Percentiles rank a stretch among this genome's conserved stretches.
phyloP scores from a whole-genome alignment of 2,888 invertebrate species.

The Dryobota labecula region DNA sequence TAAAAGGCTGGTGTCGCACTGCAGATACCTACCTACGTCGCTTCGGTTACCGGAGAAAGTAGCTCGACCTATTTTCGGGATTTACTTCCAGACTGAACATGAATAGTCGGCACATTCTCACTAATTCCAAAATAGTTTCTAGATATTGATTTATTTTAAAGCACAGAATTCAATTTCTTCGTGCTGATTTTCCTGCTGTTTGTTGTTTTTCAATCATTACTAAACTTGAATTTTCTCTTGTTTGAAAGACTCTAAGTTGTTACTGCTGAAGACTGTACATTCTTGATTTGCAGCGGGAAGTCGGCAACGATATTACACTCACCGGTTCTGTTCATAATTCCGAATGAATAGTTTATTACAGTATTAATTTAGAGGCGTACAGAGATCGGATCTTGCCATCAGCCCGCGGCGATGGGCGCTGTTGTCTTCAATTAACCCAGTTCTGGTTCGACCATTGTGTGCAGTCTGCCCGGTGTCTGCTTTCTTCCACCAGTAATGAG shows the following conservation, averaged over 20 bases:
- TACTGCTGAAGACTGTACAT: slow-evolving; percentile 46
- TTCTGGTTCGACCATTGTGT: slow-evolving; percentile 84
- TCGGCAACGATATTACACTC: slow-evolving; percentile 62
- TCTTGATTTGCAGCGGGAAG: slow-evolving; percentile 50
- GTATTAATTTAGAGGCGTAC: slow-evolving; percentile 78
- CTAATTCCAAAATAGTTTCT: slow-evolving; percentile 14
- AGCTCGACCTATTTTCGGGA: slow-evolving; percentile 73
- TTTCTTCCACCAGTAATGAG: slow-evolving; percentile 85
- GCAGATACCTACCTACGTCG: slow-evolving; percentile 80
- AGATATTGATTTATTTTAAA: background rate
- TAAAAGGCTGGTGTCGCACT: slow-evolving; percentile 82
- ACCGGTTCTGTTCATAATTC: slow-evolving; percentile 60
- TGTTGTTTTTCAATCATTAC: background rate
- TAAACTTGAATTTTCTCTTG: slow-evolving; percentile 45
- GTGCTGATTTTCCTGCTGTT: slow-evolving; percentile 8
- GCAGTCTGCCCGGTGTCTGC: slow-evolving; percentile 88
- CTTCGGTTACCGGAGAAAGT: slow-evolving; percentile 76
- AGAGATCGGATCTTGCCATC: slow-evolving; percentile 80
- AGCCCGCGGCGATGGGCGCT: slow-evolving; percentile 81
- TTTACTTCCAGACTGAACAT: slow-evolving; percentile 60
- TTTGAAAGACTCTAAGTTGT: slow-evolving; percentile 50
- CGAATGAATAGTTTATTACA: slow-evolving; percentile 77
- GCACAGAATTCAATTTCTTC: background rate
- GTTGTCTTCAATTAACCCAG: slow-evolving; percentile 89
- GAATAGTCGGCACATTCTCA: slow-evolving; percentile 13